Conservation (phyloP, 2,113 vertebrate species). For the Anhinga anhinga region DNA sequence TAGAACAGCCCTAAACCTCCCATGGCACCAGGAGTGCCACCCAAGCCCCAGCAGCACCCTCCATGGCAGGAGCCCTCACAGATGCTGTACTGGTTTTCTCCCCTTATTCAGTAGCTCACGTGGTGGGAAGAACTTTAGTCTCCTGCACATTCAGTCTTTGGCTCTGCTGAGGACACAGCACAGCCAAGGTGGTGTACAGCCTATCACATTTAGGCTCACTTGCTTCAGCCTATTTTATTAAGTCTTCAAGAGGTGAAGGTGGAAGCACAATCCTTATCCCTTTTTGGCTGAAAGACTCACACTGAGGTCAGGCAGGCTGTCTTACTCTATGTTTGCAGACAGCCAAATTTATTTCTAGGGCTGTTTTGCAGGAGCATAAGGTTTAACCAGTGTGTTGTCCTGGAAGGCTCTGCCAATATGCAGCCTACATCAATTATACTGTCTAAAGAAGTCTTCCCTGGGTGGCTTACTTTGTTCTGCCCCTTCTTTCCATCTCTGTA, state of each 20-base stretch:
- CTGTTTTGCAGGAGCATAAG: not conserved
- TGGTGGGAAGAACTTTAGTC: not conserved
- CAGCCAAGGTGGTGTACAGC: not conserved
- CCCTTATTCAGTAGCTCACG: fast-evolving
- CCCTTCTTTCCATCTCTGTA: not conserved
- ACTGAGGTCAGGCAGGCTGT: not conserved
- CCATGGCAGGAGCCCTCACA: not conserved
- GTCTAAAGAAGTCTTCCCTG: not conserved
- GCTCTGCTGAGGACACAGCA: not conserved
- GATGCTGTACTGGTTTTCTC: not conserved
- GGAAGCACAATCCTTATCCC: not conserved
- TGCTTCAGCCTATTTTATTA: not conserved
- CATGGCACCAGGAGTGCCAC: not conserved
- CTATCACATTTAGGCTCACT: not conserved
- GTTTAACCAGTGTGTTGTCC: not conserved
- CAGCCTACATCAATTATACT: not conserved
- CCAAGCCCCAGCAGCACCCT: not conserved
- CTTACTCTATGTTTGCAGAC: not conserved
- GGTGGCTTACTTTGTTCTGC: not conserved
- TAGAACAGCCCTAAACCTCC: not conserved
- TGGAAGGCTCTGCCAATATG: not conserved
- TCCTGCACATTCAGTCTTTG: not conserved
- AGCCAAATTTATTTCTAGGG: slow-evolving; percentile 7
- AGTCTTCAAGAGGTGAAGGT: not conserved
- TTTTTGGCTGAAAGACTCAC: not conserved